A percentile compares a stretch with the other conserved stretches of the same genome.
These are phyloP conservation scores for Harpagoxenus sublaevis DNA, from an alignment of 2,888 invertebrate species.

Conservation along the genomic window DNA sequence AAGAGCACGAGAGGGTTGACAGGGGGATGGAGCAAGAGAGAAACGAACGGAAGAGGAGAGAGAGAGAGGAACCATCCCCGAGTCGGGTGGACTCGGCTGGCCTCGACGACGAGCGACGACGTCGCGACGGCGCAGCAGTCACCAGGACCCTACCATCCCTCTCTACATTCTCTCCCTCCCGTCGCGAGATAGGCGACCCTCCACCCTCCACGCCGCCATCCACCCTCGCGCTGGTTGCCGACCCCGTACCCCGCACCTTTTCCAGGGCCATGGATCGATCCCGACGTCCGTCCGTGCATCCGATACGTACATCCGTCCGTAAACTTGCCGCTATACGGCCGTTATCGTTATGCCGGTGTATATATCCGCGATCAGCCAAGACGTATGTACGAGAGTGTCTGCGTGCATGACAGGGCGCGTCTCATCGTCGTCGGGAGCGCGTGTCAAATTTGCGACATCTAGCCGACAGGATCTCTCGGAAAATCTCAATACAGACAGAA, in stretches of 20 bases:
- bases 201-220: constrained; percentile 44
- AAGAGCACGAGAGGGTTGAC: constrained; percentile 45
- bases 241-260: constrained; percentile 58
- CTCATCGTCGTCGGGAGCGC: background rate
- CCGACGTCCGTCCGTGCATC: constrained; percentile 71
- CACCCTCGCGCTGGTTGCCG: constrained; percentile 52
- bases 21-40: constrained; percentile 4
- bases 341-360: constrained; percentile 53
- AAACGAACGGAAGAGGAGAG: background rate
- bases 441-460: constrained; percentile 25
- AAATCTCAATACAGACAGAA: background rate
- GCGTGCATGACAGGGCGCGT: background rate
- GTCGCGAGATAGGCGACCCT: constrained; percentile 49
- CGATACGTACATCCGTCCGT: constrained; percentile 62
- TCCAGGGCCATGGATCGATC: constrained; percentile 73
- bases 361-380: constrained; percentile 58
- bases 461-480: background rate
- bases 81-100: constrained; percentile 55
- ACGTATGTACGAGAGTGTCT: constrained; percentile 12
- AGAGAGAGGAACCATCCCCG: constrained; percentile 50
- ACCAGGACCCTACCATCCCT: constrained; percentile 71
- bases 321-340: constrained; percentile 61
- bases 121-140: constrained; percentile 74
- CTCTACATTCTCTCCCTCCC: constrained; percentile 59
- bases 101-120: constrained; percentile 69